Base-by-base conservation (phyloP, 2,888 invertebrate species). In the Yponomeuta cagnagella region DNA sequence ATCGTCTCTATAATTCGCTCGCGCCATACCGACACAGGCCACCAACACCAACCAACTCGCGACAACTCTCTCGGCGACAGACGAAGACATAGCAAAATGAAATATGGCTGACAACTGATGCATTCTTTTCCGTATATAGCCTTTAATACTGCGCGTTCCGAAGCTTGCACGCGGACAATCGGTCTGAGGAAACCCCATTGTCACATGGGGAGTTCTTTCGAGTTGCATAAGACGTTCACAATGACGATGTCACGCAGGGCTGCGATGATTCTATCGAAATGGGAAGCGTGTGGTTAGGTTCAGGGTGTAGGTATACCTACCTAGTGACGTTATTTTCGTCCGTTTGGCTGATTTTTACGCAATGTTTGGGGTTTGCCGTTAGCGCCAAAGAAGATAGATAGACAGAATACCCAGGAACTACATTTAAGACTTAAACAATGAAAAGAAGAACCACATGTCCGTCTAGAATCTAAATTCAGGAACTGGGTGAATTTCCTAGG, bases 101-200 rank as follows among this genome's bases (percentile, higher is more conserved):
- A 64, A 74, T 78, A 79, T 75, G 70, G 72, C 71, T 75, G 73
- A 78, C 77, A 76, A 90, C 88, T 89, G 86, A 71, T 77, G 75
- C 71, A 76, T 79, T 82, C 79, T 76, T 76, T 77, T 81, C 80
- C 79, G 80, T 78, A 82, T 83, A 80, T 68, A 82, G 78, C 79
- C 83, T 90, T 80, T 90, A 91, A 70, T 91, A 91, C 82, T 75
- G 75, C 74, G 78, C 89, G 91, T 91, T 91, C 91, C 91, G 77
- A 78, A 77, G 80, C 78, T 72, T 91, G 86, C 76, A 70, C 80
- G 77, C 74, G 80, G 79, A 91, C 91, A 91, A 91, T 91, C 79
- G 85, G 5, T 75, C 84, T 91, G 89, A 82, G 87, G 90, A 90
- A 90, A 90, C 80, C 79, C 81, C 76, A 87, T 88, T 89, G 88